Percentiles rank a stretch among this genome's conserved stretches.
These are phyloP conservation scores for Chrysopilus asiliformis DNA, from an alignment of 2,888 invertebrate species.

Conservation along the genomic window DNA sequence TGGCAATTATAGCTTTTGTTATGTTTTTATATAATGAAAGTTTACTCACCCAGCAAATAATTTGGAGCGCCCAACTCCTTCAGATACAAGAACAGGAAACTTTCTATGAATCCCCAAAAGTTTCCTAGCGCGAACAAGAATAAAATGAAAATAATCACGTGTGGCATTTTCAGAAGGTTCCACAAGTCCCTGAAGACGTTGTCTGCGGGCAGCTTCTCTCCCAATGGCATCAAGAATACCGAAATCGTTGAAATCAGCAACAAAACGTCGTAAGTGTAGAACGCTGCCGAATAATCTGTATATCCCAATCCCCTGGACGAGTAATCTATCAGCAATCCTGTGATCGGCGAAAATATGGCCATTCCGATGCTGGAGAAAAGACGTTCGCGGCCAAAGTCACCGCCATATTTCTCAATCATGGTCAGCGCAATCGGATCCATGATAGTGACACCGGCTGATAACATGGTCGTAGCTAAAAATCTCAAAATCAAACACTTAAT, in stretches of 20 bases:
- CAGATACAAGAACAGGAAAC: constrained; percentile 73
- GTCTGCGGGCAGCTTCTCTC: constrained; percentile 63
- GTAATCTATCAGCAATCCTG: constrained; percentile 63
- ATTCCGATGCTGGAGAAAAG: constrained; percentile 69
- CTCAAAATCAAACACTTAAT: no score
- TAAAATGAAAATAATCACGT: constrained; percentile 66
- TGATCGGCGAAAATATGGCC: constrained; percentile 70
- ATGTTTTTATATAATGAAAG: background rate
- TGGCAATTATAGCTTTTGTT: no score
- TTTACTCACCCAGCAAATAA: constrained; percentile 61
- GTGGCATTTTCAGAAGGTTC: constrained; percentile 62
- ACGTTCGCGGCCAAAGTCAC: constrained; percentile 69
- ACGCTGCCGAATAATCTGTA: constrained; percentile 79
- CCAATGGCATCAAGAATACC: constrained; percentile 64
- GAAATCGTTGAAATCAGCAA: constrained; percentile 58
- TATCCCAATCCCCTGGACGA: constrained; percentile 45
- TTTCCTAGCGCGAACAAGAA: constrained; percentile 72
- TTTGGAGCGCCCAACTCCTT: constrained; percentile 74
- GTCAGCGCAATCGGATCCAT: constrained; percentile 80
- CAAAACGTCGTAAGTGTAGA: constrained; percentile 65
- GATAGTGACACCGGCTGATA: constrained; percentile 73
- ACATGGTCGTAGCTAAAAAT: constrained; percentile 67
- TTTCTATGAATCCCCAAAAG: constrained; percentile 82
- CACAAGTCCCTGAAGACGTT: constrained; percentile 62
- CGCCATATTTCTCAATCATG: constrained; percentile 71